Evolutionary conservation across 2,113 vertebrate genomes (phyloP).

Genomic region (Ondatra zibethicus): DNA sequence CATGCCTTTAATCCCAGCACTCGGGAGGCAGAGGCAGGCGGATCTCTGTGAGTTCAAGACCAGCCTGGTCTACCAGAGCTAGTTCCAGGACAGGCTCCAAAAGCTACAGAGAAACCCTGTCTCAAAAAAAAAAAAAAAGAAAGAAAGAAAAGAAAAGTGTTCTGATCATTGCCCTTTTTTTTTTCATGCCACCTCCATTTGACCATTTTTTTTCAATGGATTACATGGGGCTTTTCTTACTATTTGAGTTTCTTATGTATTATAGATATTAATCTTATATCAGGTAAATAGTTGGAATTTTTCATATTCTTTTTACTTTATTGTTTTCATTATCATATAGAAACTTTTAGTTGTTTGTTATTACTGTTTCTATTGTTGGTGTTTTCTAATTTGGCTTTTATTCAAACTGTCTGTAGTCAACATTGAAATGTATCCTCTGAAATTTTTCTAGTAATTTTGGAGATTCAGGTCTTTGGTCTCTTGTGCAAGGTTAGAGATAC

Average conservation of each 20-base stretch:
- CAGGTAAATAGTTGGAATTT: neutral
- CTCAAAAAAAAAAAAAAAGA: too few relatives aligned
- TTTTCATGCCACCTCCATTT: too few relatives aligned
- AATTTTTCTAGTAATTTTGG: neutral
- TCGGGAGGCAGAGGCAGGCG: too few relatives aligned
- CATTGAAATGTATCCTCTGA: neutral
- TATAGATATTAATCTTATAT: neutral
- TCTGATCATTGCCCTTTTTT: neutral
- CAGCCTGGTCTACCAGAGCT: too few relatives aligned
- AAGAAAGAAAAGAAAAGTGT: too few relatives aligned
- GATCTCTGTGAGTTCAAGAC: too few relatives aligned
- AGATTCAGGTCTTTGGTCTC: neutral
- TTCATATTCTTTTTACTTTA: neutral
- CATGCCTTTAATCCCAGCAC: too few relatives aligned
- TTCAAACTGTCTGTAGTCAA: neutral
- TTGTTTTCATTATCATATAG: neutral
- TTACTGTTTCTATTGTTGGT: neutral
- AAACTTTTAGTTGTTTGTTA: neutral
- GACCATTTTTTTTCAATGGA: neutral
- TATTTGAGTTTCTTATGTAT: neutral
- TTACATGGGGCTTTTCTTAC: neutral
- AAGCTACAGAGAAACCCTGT: too few relatives aligned
- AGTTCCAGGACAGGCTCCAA: too few relatives aligned
- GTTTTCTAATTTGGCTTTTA: neutral
- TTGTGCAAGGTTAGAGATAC: neutral